Percentiles rank a stretch among this genome's conserved stretches.
phyloP scores from a whole-genome alignment of 2,888 invertebrate species.

The Andrena bicolor region DNA sequence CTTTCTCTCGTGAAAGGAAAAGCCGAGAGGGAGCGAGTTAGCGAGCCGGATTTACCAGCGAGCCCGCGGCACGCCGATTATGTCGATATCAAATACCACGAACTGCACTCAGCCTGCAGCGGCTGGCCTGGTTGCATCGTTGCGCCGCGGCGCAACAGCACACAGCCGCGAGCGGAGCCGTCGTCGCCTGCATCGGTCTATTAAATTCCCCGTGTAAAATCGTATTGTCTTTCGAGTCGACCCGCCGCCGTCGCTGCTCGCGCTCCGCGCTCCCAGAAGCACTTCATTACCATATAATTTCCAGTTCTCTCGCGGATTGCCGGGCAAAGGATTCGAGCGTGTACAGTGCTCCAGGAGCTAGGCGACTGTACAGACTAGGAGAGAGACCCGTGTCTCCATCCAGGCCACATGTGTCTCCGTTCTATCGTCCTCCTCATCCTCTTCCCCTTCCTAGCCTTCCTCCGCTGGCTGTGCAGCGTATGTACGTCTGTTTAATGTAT shows the following conservation, averaged over 20 bases:
- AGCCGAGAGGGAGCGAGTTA: constrained; percentile 70
- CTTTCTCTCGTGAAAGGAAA: constrained; percentile 76
- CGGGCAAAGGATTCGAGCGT: constrained; percentile 64
- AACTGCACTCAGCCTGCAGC: constrained; percentile 81
- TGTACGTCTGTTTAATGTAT: constrained; percentile 69
- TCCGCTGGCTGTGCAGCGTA: constrained; percentile 40
- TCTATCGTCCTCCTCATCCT: constrained; percentile 10
- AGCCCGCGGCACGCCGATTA: constrained; percentile 76
- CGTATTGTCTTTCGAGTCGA: constrained; percentile 77
- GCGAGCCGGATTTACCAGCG: constrained; percentile 65
- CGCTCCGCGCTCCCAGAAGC: constrained; percentile 64
- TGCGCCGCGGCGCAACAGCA: constrained; percentile 26
- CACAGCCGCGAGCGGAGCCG: constrained; percentile 55
- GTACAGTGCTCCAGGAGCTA: constrained; percentile 35
- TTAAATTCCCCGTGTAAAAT: constrained; percentile 73
- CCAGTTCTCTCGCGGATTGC: constrained; percentile 72
- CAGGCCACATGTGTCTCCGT: constrained; percentile 42
- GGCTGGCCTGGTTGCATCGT: constrained; percentile 49
- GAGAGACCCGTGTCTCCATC: constrained; percentile 44
- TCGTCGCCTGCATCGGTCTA: constrained; percentile 62
- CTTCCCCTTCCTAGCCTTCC: constrained; percentile 10
- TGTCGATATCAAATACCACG: constrained; percentile 85
- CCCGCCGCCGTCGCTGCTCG: constrained; percentile 55
- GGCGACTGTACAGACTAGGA: constrained; percentile 9
- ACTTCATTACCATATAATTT: constrained; percentile 75